These are phyloP conservation scores for Lophochroa leadbeateri DNA, from an alignment of 2,113 vertebrate species.

Conservation along the genomic window DNA sequence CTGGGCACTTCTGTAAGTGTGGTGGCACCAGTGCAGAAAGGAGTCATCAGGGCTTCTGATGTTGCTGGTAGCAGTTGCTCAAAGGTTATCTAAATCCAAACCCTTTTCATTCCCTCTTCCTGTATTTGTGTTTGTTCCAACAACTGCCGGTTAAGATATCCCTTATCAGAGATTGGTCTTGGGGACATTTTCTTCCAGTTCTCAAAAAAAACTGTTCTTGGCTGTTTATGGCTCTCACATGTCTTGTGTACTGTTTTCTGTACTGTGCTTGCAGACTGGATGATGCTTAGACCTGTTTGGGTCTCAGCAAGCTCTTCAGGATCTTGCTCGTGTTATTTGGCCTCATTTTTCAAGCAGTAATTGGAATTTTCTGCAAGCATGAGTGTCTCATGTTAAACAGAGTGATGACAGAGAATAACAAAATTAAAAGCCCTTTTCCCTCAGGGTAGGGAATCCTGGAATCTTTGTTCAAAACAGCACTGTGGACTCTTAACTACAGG, in stretches of 20 bases:
- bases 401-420: slow-evolving; percentile 11
- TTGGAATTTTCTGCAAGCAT: slow-evolving; percentile 33
- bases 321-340: not conserved
- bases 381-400: slow-evolving; percentile 10
- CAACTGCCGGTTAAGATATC: not conserved
- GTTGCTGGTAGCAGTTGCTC: not conserved
- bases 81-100: not conserved
- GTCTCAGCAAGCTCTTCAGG: not conserved
- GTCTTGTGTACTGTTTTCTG: not conserved
- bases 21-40: not conserved
- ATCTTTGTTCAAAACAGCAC: slow-evolving; percentile 18
- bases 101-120: not conserved
- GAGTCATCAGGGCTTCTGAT: not conserved
- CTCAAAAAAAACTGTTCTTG: not conserved
- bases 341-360: slow-evolving; percentile 17
- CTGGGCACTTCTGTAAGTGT: not conserved
- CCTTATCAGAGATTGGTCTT: not conserved
- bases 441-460: slow-evolving; percentile 18
- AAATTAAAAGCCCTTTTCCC: slow-evolving; percentile 5
- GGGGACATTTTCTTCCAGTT: not conserved
- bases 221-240: not conserved
- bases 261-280: not conserved
- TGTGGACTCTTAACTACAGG: not conserved
- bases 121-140: not conserved
- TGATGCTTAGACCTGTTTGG: not conserved